These are phyloP conservation scores for Trachelus stipa DNA, from an alignment of 2,888 invertebrate species.

Conservation along the genomic window DNA sequence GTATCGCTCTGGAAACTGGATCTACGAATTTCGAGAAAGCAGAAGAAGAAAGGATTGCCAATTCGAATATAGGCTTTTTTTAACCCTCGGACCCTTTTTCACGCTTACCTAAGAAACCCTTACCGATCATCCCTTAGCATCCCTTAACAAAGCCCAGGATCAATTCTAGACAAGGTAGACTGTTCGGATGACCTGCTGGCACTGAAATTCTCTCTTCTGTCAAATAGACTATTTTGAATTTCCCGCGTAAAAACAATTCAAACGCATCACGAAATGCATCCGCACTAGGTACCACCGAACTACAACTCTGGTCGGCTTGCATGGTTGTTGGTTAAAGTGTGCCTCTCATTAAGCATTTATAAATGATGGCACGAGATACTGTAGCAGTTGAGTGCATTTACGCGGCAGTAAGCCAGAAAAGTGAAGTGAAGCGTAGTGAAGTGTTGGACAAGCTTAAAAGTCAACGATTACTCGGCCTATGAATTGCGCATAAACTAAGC, in stretches of 20 bases:
- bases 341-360: conserved; percentile 4
- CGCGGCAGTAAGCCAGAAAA: not conserved
- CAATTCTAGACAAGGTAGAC: not conserved
- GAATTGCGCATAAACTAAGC: conserved; percentile 18
- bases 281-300: not conserved
- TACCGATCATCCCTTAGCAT: not conserved
- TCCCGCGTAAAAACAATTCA: not conserved
- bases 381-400: conserved; percentile 13
- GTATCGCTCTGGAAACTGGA: conserved; percentile 4
- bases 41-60: conserved; percentile 9
- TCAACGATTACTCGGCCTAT: conserved; percentile 18
- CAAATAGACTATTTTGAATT: not conserved
- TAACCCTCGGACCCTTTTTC: not conserved
- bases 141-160: not conserved
- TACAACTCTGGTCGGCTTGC: not conserved
- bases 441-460: conserved; percentile 20
- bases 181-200: not conserved
- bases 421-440: conserved; percentile 12
- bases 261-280: not conserved
- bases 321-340: conserved; percentile 9
- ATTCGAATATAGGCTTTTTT: not conserved
- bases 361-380: not conserved
- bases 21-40: conserved; percentile 11
- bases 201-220: not conserved
- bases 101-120: not conserved